Percentiles rank a stretch among this genome's conserved stretches.
phyloP scores from a whole-genome alignment of 2,888 invertebrate species.

The Corbicula japonica region DNA sequence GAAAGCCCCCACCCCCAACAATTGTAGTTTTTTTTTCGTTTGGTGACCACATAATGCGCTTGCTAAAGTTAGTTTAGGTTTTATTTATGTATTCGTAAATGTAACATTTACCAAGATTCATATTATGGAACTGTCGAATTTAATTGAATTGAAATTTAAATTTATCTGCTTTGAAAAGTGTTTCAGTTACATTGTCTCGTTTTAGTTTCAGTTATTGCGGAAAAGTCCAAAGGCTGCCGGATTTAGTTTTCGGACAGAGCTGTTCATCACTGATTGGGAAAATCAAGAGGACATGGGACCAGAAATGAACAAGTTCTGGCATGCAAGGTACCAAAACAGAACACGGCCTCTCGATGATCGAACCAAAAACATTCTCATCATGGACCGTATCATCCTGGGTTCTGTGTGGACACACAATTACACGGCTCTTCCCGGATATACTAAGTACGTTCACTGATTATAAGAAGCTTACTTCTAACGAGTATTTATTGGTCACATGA shows the following conservation, averaged over 20 bases:
- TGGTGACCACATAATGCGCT: too few relatives aligned
- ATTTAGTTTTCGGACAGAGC: constrained; percentile 41
- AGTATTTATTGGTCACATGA: not conserved
- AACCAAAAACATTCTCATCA: constrained; percentile 18
- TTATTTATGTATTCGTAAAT: too few relatives aligned
- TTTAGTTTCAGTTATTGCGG: constrained; percentile 12
- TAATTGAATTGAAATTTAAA: too few relatives aligned
- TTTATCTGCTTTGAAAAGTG: too few relatives aligned
- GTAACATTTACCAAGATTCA: too few relatives aligned
- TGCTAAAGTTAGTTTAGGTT: too few relatives aligned
- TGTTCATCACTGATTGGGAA: constrained; percentile 43
- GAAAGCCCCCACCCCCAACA: too few relatives aligned
- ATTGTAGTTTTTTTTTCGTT: too few relatives aligned
- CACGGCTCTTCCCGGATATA: constrained; percentile 13
- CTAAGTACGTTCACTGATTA: constrained; percentile 20
- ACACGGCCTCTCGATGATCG: constrained; percentile 35
- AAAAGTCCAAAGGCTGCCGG: constrained; percentile 37
- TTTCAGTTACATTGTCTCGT: too few relatives aligned
- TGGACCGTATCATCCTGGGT: constrained; percentile 26
- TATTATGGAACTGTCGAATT: too few relatives aligned
- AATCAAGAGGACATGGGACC: constrained; percentile 20
- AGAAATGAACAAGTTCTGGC: constrained; percentile 29
- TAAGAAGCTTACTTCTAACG: not conserved
- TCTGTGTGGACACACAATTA: constrained; percentile 49
- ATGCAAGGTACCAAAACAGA: constrained; percentile 28